Percentiles rank a stretch among this genome's conserved stretches.
Conservation (phyloP, 2,113 vertebrate species). For the Eulemur rufifrons region DNA sequence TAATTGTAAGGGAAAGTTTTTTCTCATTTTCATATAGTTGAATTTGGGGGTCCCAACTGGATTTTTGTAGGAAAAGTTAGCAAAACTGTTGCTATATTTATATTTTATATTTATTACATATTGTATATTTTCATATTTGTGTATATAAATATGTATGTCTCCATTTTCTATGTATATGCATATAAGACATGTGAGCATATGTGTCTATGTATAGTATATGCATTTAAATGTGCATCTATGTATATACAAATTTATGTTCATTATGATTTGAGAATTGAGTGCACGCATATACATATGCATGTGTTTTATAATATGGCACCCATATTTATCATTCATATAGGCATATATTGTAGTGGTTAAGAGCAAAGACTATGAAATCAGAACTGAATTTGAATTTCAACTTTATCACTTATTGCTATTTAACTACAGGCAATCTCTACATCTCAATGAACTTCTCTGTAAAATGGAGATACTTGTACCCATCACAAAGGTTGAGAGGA, state of each 20-base stretch:
- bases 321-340: conserved; percentile 5
- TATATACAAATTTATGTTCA: conserved; percentile 31
- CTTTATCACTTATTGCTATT: neutral
- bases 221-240: neutral
- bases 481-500: neutral
- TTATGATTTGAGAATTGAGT: neutral
- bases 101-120: conserved; percentile 37
- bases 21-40: conserved; percentile 59
- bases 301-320: conserved; percentile 28
- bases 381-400: neutral
- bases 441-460: neutral
- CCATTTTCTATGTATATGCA: conserved; percentile 9
- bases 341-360: neutral
- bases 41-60: neutral
- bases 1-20: conserved; percentile 71
- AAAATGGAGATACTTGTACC: neutral
- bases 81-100: neutral
- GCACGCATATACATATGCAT: neutral
- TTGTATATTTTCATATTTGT: conserved; percentile 41
- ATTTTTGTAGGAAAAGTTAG: conserved; percentile 23
- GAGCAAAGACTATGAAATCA: neutral
- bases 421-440: neutral
- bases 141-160: conserved; percentile 47
- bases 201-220: neutral
- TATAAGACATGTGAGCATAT: neutral